Evolutionary conservation across 2,888 invertebrate genomes (phyloP).

Genomic region (Siphonodentalium dalli): DNA sequence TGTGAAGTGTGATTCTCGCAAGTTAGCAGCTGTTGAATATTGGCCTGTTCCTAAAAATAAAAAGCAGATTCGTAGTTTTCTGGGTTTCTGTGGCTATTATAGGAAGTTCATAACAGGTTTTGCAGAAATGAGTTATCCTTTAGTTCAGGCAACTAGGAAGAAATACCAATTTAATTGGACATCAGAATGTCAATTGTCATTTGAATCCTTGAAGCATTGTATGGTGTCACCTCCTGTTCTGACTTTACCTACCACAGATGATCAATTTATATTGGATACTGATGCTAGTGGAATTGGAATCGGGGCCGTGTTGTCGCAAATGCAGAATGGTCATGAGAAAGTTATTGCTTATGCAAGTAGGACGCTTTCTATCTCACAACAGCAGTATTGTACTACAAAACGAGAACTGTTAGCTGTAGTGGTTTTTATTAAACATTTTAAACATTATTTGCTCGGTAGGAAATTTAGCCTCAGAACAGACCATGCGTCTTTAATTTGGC

Average conservation of each 20-base stretch:
- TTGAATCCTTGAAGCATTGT: constrained; percentile 7
- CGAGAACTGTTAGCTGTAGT: constrained; percentile 10
- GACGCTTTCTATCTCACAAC: not conserved
- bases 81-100: constrained; percentile 15
- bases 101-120: constrained; percentile 12
- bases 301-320: constrained; percentile 13
- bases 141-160: constrained; percentile 13
- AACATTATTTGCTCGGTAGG: constrained; percentile 8
- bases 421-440: constrained; percentile 9
- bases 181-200: constrained; percentile 6
- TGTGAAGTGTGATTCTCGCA: constrained; percentile 5
- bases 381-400: constrained; percentile 2
- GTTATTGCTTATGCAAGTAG: constrained; percentile 10
- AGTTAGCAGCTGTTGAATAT: not conserved
- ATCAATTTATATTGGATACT: constrained; percentile 11
- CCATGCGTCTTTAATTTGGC: constrained; percentile 3
- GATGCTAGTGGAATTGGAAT: constrained; percentile 12
- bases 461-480: constrained; percentile 1
- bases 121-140: constrained; percentile 8
- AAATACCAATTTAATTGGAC: constrained; percentile 8
- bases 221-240: constrained; percentile 7
- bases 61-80: constrained; percentile 8
- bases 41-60: constrained; percentile 12
- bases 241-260: constrained; percentile 5
- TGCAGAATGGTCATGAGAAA: constrained; percentile 3